A percentile compares a stretch with the other conserved stretches of the same genome.
These are phyloP conservation scores for Smittia aterrima DNA, from an alignment of 2,888 invertebrate genomes.

Conservation along the genomic window DNA sequence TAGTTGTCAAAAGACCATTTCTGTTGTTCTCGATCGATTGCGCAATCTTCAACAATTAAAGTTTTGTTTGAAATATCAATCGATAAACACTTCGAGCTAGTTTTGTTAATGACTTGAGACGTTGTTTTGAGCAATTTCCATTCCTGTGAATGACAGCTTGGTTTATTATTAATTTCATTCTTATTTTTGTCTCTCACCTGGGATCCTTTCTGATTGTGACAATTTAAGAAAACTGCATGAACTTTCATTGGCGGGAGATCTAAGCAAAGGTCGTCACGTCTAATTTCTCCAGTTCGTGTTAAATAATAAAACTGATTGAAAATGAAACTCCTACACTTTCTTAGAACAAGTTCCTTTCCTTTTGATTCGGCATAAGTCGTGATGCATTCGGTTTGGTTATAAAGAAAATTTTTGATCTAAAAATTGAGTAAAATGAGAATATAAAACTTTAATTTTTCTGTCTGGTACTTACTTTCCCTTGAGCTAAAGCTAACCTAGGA, in stretches of 20 bases:
- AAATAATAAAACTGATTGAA: not conserved
- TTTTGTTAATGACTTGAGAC: not conserved
- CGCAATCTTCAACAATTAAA: not conserved
- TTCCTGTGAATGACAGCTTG: not conserved
- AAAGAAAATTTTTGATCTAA: slow-evolving; percentile 65
- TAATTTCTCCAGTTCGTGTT: not conserved
- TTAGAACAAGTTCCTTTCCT: not conserved
- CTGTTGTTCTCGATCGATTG: not conserved
- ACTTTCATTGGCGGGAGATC: not conserved
- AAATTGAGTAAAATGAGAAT: slow-evolving; percentile 88
- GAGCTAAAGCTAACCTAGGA: not conserved
- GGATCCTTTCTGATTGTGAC: not conserved
- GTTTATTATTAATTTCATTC: not conserved
- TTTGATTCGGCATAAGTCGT: not conserved
- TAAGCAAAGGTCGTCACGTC: not conserved
- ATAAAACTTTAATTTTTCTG: no score
- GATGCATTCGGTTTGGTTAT: not conserved
- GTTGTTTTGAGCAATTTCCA: not conserved
- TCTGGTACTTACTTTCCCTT: not conserved
- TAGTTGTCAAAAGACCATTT: not conserved
- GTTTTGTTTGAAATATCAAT: not conserved
- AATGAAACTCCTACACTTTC: not conserved
- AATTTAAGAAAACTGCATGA: not conserved
- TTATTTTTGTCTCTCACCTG: not conserved
- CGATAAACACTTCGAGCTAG: not conserved